Conservation (phyloP, 2,888 invertebrate species). For the Drosophila mimetica region DNA sequence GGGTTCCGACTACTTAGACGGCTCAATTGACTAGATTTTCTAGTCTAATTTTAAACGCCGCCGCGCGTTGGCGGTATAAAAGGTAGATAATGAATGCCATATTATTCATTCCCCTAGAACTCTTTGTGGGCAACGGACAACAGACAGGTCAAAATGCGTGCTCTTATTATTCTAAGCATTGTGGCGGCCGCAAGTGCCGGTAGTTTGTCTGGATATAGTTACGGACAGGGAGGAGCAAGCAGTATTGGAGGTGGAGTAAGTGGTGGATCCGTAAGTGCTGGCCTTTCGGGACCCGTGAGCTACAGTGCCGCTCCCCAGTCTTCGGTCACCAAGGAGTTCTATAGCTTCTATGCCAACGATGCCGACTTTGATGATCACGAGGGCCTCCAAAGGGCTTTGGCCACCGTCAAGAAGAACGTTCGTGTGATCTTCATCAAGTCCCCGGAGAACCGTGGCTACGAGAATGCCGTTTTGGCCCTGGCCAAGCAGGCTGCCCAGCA, state of each 20-base stretch:
- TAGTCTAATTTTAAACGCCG: slow-evolving; percentile 58
- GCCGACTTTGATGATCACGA: slow-evolving; percentile 69
- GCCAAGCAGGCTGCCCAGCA: slow-evolving; percentile 79
- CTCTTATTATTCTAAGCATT: slow-evolving; percentile 62
- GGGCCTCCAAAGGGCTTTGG: slow-evolving; percentile 58
- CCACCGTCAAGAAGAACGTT: slow-evolving; percentile 68
- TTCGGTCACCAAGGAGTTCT: slow-evolving; percentile 75
- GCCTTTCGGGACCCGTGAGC: slow-evolving; percentile 57
- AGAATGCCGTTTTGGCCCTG: slow-evolving; percentile 73
- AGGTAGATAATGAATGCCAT: slow-evolving; percentile 62
- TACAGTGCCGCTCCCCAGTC: slow-evolving; percentile 54
- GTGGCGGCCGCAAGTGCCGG: slow-evolving; percentile 63
- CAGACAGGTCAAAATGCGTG: slow-evolving; percentile 60
- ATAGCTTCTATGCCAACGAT: slow-evolving; percentile 72
- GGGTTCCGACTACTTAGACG: slow-evolving; percentile 39
- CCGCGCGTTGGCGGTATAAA: slow-evolving; percentile 77
- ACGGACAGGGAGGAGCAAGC: slow-evolving; percentile 50
- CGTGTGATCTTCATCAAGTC: slow-evolving; percentile 78
- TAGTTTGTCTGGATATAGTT: slow-evolving; percentile 61
- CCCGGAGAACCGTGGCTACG: slow-evolving; percentile 76
- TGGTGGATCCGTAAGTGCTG: slow-evolving; percentile 13
- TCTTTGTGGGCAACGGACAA: slow-evolving; percentile 21
- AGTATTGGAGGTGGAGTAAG: slow-evolving; percentile 25
- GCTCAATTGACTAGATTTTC: slow-evolving; percentile 63
- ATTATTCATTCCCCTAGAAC: slow-evolving; percentile 67